Conservation (phyloP, 2,797 vertebrate genomes). For the Xyrichtys novacula region DNA sequence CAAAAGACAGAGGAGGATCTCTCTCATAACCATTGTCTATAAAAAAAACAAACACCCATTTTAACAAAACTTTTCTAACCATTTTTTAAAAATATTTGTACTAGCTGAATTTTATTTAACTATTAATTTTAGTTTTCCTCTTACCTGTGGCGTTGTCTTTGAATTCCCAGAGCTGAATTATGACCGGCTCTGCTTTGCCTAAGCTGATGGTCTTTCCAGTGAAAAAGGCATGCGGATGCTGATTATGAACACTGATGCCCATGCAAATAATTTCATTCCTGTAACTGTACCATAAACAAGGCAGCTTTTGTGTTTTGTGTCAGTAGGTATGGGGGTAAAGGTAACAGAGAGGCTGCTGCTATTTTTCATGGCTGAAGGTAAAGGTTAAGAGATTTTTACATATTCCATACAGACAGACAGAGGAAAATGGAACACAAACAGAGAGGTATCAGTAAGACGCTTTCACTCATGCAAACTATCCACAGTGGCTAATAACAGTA, state of each 20-base stretch:
- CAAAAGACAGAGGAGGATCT: slow-evolving; percentile 17
- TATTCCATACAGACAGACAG: slow-evolving; percentile 3
- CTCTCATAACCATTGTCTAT: slow-evolving; percentile 41
- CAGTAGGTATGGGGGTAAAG: not conserved
- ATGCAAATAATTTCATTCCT: slow-evolving; percentile 71
- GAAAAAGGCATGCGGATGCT: not conserved
- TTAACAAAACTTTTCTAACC: not conserved
- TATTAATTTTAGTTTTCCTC: not conserved
- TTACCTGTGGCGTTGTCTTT: slow-evolving; percentile 46
- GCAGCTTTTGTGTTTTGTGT: slow-evolving; percentile 22
- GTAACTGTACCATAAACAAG: slow-evolving; percentile 44
- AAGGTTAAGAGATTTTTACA: not conserved
- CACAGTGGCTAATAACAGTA: not conserved
- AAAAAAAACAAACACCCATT: not conserved
- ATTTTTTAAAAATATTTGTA: too few relatives aligned
- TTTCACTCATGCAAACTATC: slow-evolving; percentile 38
- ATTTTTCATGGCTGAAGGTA: not conserved
- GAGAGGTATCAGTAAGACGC: not conserved
- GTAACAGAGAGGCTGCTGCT: not conserved
- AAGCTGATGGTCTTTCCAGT: slow-evolving; percentile 19
- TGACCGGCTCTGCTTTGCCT: slow-evolving; percentile 54
- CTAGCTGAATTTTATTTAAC: too few relatives aligned
- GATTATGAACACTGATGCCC: slow-evolving; percentile 61
- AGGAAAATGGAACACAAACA: slow-evolving; percentile 8
- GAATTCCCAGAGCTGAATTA: slow-evolving; percentile 1